Evolutionary conservation across 2,113 vertebrate genomes (phyloP), one percentile per base, ranked within the genome.

Genomic region (Dipodomys spectabilis): DNA sequence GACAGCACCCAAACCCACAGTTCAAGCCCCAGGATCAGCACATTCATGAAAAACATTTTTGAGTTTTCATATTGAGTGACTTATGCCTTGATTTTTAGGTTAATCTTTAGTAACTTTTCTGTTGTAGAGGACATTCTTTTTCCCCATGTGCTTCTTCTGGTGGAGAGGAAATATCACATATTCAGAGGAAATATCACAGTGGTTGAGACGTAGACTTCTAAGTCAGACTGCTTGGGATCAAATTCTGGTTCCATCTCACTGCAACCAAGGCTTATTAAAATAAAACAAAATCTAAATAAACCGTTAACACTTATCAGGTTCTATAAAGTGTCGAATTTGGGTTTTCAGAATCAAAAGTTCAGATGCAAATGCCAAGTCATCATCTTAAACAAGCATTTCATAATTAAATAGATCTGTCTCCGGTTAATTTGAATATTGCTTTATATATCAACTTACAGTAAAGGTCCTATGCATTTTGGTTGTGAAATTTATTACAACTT

Each of bases 331-430:
- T 45, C 71, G 64, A 89, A 69, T 89, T 89, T 91, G 85, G 23
- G 30, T 88, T 90, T 96, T 90, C 67, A 83, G 88, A 93, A 78
- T 90, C 69, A 82, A 80, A 23, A 79, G 71, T 72, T 93, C 72
- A 92, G 53, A 71, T 82, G 9, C 35, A 91, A 88, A 90, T 82
- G 28, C 5, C 68, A 94, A 65, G 8, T 82, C 75, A 73, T 83
- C 23, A 86, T 85, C 92, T 88, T 84, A 64, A 75, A 75, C 88
- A 82, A 90, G 62, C 3, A 85, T 82, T 67, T 90, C 44, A n/a
- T 72, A 57, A 57, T 83, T 88, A 79, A 11, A 39, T 49, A 39
- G 32, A 27, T 82, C 18, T 75, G 11, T 8, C 44, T 85, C 20
- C 35, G 74, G 44, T 60, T 83, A 74, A 79, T 53, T 62, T 90